Evolutionary conservation across 2,797 vertebrate genomes (phyloP).

Genomic region (Jordanella pulchra): DNA sequence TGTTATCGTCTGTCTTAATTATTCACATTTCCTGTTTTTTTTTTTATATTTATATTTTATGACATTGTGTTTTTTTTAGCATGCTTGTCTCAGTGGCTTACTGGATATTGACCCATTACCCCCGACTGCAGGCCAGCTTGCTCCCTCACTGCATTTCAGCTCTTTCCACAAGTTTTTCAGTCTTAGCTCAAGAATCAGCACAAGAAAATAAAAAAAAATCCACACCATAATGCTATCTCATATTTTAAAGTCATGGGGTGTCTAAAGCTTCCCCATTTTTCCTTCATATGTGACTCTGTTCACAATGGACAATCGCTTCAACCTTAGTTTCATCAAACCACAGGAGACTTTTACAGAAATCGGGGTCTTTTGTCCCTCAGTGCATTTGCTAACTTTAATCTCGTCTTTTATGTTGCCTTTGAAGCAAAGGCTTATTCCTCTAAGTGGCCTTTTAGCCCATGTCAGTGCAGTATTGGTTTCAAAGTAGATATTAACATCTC

Average conservation of each 20-base stretch:
- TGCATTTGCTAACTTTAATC: background rate
- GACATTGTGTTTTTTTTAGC: background rate
- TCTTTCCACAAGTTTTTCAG: background rate
- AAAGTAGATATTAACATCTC: background rate
- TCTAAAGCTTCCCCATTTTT: background rate
- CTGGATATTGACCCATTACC: background rate
- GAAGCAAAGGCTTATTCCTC: background rate
- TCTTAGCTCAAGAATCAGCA: background rate
- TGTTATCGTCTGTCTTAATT: background rate
- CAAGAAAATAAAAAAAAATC: too few species aligned
- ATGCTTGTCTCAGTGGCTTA: background rate
- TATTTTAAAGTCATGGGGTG: background rate
- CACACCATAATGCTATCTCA: too few species aligned
- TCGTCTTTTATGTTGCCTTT: background rate
- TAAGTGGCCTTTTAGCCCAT: background rate
- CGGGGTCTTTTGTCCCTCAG: background rate
- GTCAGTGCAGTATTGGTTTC: background rate
- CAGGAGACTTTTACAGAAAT: background rate
- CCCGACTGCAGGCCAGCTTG: background rate
- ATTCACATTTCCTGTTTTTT: background rate
- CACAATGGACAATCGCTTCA: background rate
- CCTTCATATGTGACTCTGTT: background rate
- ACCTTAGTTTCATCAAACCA: background rate
- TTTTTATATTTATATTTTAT: background rate
- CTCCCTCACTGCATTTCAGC: background rate